Base-by-base conservation (phyloP, 2,113 vertebrate genomes). In the Rhabdornis inornatus region DNA sequence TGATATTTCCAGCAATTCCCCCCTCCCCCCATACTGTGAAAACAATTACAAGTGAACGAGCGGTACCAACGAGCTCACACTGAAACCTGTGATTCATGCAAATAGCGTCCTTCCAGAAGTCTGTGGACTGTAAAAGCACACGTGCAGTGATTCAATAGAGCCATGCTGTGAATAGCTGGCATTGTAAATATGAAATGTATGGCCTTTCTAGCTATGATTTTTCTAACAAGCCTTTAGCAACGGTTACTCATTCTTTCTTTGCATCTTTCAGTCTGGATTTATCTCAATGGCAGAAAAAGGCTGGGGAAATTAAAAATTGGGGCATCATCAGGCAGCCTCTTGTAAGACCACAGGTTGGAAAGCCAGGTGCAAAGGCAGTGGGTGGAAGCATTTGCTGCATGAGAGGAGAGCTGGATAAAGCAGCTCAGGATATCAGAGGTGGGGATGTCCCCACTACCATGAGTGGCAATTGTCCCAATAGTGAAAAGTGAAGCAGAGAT, bases 101-200 rank as follows among this genome's bases (percentile, higher is more conserved):
- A 70, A 93, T 68, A 64, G 50, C 1, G 0, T 83, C 88, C 79
- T 96, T 95, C 83, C 66, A 87, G 94, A 95, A 96, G 76, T 74
- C 85, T 56, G 6, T 82, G 40, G 72, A 53, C 93, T 91, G 92
- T 79, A 76, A 95, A 97, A 95, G 52, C 75, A 80, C 84, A 63
- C 4, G 13, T 92, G 61, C 84, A 87, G 53, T 39, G 60, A 90
- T 81, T 96, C 95, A 92, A 83, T 37, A 92, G 80, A 95, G 40
- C 82, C 44, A 22, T 86, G 60, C 68, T 90, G 76, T 88, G 83
- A 97, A 64, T 64, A 83, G 68, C 56, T 92, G 83, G 83, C 75
- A 60, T 90, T 83, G 60, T 93, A 93, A 92, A 72, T n/a, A 93
- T 23, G 55, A 85, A 90, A 96, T 93, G 87, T 83, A 86, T 6